Conservation (phyloP, 2,888 invertebrate species). For the Idaea straminata region DNA sequence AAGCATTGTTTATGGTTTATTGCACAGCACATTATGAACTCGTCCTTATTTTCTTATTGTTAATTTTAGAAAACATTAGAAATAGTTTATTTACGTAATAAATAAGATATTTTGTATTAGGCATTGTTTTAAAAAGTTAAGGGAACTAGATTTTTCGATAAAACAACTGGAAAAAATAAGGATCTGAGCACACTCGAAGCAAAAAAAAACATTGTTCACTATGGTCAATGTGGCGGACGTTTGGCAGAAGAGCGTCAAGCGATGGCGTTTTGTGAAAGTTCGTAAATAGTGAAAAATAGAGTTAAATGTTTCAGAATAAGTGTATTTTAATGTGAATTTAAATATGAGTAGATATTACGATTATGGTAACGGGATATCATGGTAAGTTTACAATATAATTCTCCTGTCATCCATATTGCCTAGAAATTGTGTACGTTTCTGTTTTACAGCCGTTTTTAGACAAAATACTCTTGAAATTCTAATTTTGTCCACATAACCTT, state of each 20-base stretch:
- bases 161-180: slow-evolving; percentile 20
- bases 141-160: not conserved
- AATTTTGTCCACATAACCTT: not conserved
- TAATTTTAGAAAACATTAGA: slow-evolving; percentile 1
- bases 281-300: slow-evolving; percentile 50
- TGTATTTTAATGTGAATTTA: slow-evolving; percentile 54
- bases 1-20: slow-evolving; percentile 10
- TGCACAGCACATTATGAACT: slow-evolving; percentile 18
- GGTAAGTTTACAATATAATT: slow-evolving; percentile 61
- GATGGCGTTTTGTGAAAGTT: slow-evolving; percentile 68
- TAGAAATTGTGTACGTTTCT: slow-evolving; percentile 65
- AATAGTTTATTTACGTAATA: not conserved
- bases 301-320: slow-evolving; percentile 42
- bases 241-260: slow-evolving; percentile 59
- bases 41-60: slow-evolving; percentile 19
- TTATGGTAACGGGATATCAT: slow-evolving; percentile 77
- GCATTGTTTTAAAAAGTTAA: not conserved
- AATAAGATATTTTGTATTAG: not conserved
- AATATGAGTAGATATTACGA: slow-evolving; percentile 80
- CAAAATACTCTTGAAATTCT: not conserved
- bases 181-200: slow-evolving; percentile 30
- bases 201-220: slow-evolving; percentile 49
- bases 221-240: slow-evolving; percentile 71
- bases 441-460: slow-evolving; percentile 25
- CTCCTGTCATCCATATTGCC: slow-evolving; percentile 69